phyloP scores from a whole-genome alignment of 2,888 invertebrate genomes.

The Strigamia maritima region DNA sequence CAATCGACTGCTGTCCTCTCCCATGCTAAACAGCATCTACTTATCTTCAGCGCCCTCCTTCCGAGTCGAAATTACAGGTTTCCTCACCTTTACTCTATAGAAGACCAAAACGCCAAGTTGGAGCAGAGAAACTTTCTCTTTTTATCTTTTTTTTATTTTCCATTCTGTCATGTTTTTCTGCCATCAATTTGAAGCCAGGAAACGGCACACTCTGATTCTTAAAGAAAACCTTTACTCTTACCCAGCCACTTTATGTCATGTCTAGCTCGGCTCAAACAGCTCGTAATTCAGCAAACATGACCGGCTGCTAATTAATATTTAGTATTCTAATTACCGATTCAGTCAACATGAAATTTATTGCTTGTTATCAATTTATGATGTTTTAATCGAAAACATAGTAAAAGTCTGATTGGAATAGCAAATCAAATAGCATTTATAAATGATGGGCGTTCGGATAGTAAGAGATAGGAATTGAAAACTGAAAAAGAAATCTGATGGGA shows the following conservation, averaged over 20 bases:
- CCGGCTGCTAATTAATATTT: background rate
- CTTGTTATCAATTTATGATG: background rate
- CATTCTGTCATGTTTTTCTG: slow-evolving; percentile 13
- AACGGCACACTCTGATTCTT: background rate
- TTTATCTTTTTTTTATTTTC: background rate
- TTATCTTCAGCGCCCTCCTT: background rate
- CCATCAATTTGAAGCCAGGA: slow-evolving; percentile 27
- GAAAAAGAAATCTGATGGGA: background rate
- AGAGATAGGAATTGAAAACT: background rate
- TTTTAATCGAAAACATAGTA: slow-evolving; percentile 11
- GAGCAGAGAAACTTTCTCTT: slow-evolving; percentile 1
- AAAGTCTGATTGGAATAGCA: background rate
- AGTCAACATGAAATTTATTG: background rate
- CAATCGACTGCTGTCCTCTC: background rate
- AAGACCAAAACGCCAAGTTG: background rate
- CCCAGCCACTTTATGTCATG: background rate
- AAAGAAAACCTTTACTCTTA: background rate
- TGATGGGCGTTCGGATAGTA: background rate
- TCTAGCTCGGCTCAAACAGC: background rate
- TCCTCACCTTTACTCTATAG: slow-evolving; percentile 13
- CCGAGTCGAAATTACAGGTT: slow-evolving; percentile 3
- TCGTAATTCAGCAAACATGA: background rate
- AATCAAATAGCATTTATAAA: slow-evolving; percentile 10
- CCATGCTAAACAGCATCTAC: background rate
- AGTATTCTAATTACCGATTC: background rate